These are phyloP conservation scores for Lottia scabra DNA, from an alignment of 2,888 invertebrate genomes.

Conservation along the genomic window DNA sequence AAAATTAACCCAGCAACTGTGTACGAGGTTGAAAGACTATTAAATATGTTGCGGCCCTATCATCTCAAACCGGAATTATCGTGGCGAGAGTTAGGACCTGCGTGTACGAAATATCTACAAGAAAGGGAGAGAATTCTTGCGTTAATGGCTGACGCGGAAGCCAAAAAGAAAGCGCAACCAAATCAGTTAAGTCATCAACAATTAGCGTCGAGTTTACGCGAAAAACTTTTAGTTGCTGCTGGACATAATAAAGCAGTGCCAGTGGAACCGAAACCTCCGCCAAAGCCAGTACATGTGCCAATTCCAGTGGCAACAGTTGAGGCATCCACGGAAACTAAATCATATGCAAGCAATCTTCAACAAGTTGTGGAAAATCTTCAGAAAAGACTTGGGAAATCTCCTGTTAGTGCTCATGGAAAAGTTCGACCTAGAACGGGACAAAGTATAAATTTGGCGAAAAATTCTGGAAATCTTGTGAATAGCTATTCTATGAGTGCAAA, in stretches of 20 bases:
- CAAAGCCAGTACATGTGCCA: not conserved
- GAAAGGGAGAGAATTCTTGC: constrained; percentile 24
- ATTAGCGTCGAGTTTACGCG: not conserved
- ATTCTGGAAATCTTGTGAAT: not conserved
- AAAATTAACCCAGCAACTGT: constrained; percentile 53
- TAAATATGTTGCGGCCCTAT: constrained; percentile 53
- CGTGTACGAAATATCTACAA: constrained; percentile 45
- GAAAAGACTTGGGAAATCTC: not conserved
- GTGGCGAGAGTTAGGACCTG: constrained; percentile 44
- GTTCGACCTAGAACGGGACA: not conserved
- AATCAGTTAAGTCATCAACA: not conserved
- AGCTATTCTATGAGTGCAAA: not conserved
- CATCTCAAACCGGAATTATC: constrained; percentile 51
- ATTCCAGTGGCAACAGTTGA: not conserved
- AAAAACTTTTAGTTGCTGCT: not conserved
- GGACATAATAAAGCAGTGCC: not conserved
- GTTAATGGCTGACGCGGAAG: not conserved
- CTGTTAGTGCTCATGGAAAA: not conserved
- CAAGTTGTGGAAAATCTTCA: not conserved
- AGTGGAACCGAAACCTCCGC: not conserved
- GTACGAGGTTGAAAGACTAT: constrained; percentile 56
- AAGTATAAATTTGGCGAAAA: not conserved
- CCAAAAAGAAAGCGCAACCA: not conserved
- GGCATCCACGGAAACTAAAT: not conserved
- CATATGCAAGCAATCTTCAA: not conserved